These are phyloP conservation scores for Hippoglossus stenolepis DNA, from an alignment of 2,113 vertebrate species.

Conservation along the genomic window DNA sequence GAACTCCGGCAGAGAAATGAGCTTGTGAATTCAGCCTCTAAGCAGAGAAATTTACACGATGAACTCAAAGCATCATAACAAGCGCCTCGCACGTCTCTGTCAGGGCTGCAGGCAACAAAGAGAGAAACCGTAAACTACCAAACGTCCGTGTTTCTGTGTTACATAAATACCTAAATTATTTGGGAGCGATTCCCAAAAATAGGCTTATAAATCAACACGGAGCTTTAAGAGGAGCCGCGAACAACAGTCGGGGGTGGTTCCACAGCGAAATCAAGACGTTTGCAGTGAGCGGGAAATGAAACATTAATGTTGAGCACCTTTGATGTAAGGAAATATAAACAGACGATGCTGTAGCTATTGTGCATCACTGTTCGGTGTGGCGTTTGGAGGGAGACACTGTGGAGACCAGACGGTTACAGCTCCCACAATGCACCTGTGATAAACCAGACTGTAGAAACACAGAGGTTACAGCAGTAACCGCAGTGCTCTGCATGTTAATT, in stretches of 20 bases:
- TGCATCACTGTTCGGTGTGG: neutral
- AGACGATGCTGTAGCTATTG: neutral
- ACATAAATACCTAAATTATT: conserved; percentile 55
- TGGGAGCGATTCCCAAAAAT: conserved; percentile 41
- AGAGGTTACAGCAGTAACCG: too few relatives aligned
- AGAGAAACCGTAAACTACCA: conserved; percentile 30
- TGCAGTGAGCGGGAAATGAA: neutral
- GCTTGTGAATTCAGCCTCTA: conserved; percentile 49
- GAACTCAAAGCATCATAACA: conserved; percentile 46
- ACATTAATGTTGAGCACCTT: neutral
- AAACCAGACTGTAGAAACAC: too few relatives aligned
- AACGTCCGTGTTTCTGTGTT: conserved; percentile 28
- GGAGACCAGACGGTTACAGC: too few relatives aligned
- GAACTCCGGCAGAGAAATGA: conserved; percentile 51
- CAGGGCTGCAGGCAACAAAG: conserved; percentile 48
- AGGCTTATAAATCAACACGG: conserved; percentile 14
- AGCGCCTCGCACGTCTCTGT: conserved; percentile 37
- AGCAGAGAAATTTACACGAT: conserved; percentile 43
- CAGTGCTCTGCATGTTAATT: too few relatives aligned
- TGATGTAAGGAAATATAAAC: neutral
- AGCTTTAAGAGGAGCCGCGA: neutral
- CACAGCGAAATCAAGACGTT: conserved; percentile 7
- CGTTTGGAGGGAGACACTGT: too few relatives aligned
- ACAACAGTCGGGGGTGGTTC: neutral
- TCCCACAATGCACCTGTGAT: too few relatives aligned